Percentiles rank a stretch among this genome's conserved stretches.
These are phyloP conservation scores for Cromileptes altivelis DNA, from an alignment of 2,113 vertebrate genomes.

Conservation along the genomic window DNA sequence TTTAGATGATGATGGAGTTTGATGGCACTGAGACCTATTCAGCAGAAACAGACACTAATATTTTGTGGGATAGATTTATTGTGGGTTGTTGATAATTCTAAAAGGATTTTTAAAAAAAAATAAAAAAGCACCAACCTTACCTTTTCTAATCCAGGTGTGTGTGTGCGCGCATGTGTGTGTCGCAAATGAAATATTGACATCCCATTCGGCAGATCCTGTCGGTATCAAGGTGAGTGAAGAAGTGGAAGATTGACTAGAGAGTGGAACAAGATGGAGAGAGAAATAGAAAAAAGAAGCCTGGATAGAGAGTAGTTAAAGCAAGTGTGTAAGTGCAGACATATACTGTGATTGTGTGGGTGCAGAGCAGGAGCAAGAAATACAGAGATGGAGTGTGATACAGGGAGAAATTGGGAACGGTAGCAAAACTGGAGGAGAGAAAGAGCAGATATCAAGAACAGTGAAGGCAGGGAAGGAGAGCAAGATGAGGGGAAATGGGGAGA, in stretches of 20 bases:
- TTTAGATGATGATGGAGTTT: neutral
- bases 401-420: constrained; percentile 55
- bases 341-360: constrained; percentile 48
- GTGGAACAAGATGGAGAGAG: constrained; percentile 50
- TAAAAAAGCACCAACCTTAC: neutral
- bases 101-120: neutral
- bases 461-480: constrained; percentile 38
- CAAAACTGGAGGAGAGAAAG: constrained; percentile 38
- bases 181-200: constrained; percentile 60
- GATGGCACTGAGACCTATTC: neutral
- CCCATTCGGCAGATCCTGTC: constrained; percentile 24
- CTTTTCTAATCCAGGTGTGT: constrained; percentile 5
- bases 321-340: constrained; percentile 39
- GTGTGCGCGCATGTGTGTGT: too few species aligned
- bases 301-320: constrained; percentile 34
- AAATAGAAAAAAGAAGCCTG: constrained; percentile 56
- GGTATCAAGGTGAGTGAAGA: constrained; percentile 49
- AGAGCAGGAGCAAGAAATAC: constrained; percentile 40
- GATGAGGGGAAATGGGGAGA: constrained; percentile 37
- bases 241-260: constrained; percentile 56
- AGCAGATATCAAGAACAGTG: constrained; percentile 46
- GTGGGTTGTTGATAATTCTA: neutral
- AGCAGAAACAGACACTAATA: neutral
- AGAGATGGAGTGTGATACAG: constrained; percentile 57
- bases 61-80: neutral